These are phyloP conservation scores for Capreolus pygargus DNA, from an alignment of 2,113 vertebrate genomes.

Conservation along the genomic window DNA sequence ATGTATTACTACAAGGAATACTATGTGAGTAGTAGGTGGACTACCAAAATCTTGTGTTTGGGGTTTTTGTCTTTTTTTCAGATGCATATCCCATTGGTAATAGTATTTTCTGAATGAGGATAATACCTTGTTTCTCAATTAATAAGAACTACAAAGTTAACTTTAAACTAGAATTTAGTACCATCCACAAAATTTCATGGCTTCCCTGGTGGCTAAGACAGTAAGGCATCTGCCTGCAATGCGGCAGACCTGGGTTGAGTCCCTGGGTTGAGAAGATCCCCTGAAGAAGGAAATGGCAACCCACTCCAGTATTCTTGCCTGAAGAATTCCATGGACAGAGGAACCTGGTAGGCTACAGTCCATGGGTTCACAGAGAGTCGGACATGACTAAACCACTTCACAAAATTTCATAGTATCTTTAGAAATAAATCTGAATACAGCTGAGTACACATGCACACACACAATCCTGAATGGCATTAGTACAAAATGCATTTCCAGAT, in stretches of 20 bases:
- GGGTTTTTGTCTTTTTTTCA: neutral
- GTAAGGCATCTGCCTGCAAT: neutral
- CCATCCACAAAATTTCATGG: neutral
- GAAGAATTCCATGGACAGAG: neutral
- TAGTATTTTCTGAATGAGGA: neutral
- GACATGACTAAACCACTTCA: neutral
- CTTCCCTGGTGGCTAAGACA: neutral
- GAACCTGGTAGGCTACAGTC: neutral
- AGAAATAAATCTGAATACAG: neutral
- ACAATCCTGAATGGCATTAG: neutral
- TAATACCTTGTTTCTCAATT: neutral
- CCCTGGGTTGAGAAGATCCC: neutral
- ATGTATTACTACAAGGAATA: neutral
- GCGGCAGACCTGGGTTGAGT: neutral
- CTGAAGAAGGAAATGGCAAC: neutral
- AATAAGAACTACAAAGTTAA: neutral
- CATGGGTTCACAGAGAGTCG: neutral
- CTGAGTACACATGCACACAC: neutral
- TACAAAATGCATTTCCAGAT: slow-evolving; percentile 2
- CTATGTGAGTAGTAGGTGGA: neutral
- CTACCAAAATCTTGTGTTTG: neutral
- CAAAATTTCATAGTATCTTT: neutral
- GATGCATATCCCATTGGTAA: neutral
- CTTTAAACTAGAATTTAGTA: neutral
- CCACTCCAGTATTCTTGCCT: neutral